Conservation (phyloP, 2,888 invertebrate genomes). For the Pinctada fucata region DNA sequence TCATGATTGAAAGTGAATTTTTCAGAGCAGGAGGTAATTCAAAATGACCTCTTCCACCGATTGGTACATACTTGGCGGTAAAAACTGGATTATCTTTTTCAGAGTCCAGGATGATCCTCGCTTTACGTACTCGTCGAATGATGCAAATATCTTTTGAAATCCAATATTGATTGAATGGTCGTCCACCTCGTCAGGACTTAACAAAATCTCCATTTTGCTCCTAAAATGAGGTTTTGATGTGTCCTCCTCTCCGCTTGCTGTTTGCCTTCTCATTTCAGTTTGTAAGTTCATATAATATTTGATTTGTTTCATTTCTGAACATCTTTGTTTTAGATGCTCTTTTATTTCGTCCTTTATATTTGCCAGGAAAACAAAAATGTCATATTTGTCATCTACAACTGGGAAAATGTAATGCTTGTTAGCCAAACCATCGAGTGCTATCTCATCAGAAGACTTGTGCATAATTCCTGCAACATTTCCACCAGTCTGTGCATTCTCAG, state of each 20-base stretch:
- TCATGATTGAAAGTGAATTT: conserved; percentile 43
- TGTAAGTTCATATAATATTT: no score
- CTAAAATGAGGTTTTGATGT: conserved; percentile 37
- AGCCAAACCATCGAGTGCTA: no score
- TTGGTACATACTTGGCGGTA: conserved; percentile 35
- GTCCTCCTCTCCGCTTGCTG: no score
- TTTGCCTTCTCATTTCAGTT: no score
- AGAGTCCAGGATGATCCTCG: conserved; percentile 37
- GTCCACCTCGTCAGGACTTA: conserved; percentile 11
- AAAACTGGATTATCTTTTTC: conserved; percentile 28
- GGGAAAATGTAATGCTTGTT: no score
- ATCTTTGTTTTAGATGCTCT: not conserved
- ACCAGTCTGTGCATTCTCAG: no score
- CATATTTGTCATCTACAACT: conserved; percentile 17
- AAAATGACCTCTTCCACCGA: conserved; percentile 40
- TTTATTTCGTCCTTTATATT: not conserved
- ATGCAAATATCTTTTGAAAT: conserved; percentile 37
- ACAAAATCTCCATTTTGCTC: conserved; percentile 31
- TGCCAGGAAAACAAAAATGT: conserved; percentile 19
- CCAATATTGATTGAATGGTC: conserved; percentile 29
- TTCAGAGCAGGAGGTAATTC: conserved; percentile 34
- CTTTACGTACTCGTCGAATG: conserved; percentile 37
- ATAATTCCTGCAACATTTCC: no score
- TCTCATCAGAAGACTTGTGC: no score
- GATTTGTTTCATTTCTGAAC: no score